Percentiles rank a stretch among this genome's conserved stretches.
phyloP scores from a whole-genome alignment of 2,113 vertebrate species.

The Pseudonaja textilis region DNA sequence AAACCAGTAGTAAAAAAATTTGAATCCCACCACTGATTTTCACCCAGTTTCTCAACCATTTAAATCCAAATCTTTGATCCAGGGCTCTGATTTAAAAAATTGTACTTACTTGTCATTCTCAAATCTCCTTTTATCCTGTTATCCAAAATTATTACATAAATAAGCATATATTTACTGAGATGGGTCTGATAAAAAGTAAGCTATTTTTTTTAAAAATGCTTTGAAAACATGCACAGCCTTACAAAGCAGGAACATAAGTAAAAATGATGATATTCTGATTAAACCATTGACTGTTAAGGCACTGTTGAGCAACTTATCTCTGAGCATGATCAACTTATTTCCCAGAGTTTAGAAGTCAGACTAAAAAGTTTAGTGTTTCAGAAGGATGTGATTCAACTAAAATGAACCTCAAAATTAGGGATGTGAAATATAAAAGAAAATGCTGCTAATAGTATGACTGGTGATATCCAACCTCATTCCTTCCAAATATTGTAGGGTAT shows the following conservation, averaged over 20 bases:
- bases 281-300: neutral
- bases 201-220: neutral
- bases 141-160: neutral
- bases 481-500: neutral
- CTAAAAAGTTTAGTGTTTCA: neutral
- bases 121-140: neutral
- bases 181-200: neutral
- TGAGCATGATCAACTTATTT: neutral
- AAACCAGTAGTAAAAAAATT: no score
- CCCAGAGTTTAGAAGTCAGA: neutral
- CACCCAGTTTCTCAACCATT: neutral
- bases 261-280: neutral
- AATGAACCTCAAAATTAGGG: neutral
- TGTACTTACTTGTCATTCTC: neutral
- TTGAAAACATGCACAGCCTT: neutral
- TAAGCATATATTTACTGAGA: neutral
- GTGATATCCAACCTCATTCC: neutral
- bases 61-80: neutral
- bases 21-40: no score
- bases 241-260: neutral
- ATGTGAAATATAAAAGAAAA: neutral
- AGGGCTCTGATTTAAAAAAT: neutral
- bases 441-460: neutral
- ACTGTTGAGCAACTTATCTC: neutral
- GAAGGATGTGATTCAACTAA: neutral